Base-by-base conservation (phyloP, 2,888 invertebrate species). In the Hydroisotoma schaefferi region DNA sequence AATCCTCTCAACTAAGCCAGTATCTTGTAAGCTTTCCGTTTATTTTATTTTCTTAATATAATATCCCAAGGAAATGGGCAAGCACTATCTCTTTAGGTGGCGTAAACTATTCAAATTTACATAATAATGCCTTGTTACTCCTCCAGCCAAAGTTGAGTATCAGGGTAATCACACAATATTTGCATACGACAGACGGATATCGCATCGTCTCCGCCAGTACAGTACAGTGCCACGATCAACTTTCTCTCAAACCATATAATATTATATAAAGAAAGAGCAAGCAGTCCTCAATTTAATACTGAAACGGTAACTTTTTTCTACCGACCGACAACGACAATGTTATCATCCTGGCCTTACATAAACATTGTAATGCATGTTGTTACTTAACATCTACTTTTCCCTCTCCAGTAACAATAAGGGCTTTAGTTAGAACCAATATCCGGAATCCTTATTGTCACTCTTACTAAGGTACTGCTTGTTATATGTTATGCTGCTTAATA, bases 51-150 rank as follows among this genome's bases (percentile, higher is more conserved):
- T n/a, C n/a, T n/a, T n/a, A n/a, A n/a, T n/a, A n/a, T n/a, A n/a
- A n/a, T n/a, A n/a, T n/a, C n/a, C n/a, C n/a, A 46, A 20, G 46
- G 46, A 46, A 46, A 46, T 46, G 46, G 67, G 49, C 62, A 54
- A 64, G 65, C 67, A 66, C 63, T 62, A 62, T 67, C 65, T 70
- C n/a, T 71, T 71, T 68, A 71, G 68, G 71, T 71, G 71, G 69
- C 69, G 71, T 70, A 71, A 71, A 71, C 69, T 70, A 67, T 65
- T 64, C 60, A 62, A 68, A 71, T 71, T 71, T 71, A 65, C 71
- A 71, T 71, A 69, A 69, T 71, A 71, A 71, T 71, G 69, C 68
- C 67, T 71, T 71, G 68, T 69, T 67, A 71, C 52, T 44, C n/a
- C 27, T 64, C 62, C 64, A 63, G 65, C 62, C 55, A 62, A 62